These are phyloP conservation scores for Eucriotettix oculatus DNA, from an alignment of 2,888 invertebrate genomes.

Conservation along the genomic window DNA sequence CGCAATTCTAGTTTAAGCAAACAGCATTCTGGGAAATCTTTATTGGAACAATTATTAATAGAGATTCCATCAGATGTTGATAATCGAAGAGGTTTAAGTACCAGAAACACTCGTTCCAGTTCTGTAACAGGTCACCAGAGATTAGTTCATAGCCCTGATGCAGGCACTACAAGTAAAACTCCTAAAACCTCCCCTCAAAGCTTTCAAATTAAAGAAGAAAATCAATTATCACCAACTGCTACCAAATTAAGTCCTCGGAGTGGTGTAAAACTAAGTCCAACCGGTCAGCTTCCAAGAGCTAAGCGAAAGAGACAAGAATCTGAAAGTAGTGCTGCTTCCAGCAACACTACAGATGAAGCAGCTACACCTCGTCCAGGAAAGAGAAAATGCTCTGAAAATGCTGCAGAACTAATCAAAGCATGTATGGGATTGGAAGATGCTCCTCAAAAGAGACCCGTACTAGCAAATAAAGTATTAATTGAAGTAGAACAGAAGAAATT, in stretches of 20 bases:
- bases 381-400: slow-evolving; percentile 43
- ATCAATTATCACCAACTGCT: slow-evolving; percentile 4
- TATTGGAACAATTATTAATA: slow-evolving; percentile 64
- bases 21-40: slow-evolving; percentile 24
- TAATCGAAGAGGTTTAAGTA: slow-evolving; percentile 20
- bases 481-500: slow-evolving; percentile 1
- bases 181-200: slow-evolving; percentile 3
- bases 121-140: slow-evolving; percentile 1
- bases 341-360: slow-evolving; percentile 25
- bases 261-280: slow-evolving; percentile 12
- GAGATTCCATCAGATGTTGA: slow-evolving; percentile 54
- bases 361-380: slow-evolving; percentile 30
- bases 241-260: slow-evolving; percentile 15
- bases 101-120: slow-evolving; percentile 21
- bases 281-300: slow-evolving; percentile 7
- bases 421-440: slow-evolving; percentile 32
- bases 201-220: slow-evolving; percentile 2
- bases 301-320: slow-evolving; percentile 68
- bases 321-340: slow-evolving; percentile 40
- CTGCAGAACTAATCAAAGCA: slow-evolving; percentile 39
- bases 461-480: too few relatives aligned
- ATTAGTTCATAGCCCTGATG: slow-evolving; percentile 3
- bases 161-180: neutral
- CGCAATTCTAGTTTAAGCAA: slow-evolving; percentile 16
- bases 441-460: slow-evolving; percentile 9